phyloP scores from a whole-genome alignment of 2,113 vertebrate species.

The Neodon shergylaensis region DNA sequence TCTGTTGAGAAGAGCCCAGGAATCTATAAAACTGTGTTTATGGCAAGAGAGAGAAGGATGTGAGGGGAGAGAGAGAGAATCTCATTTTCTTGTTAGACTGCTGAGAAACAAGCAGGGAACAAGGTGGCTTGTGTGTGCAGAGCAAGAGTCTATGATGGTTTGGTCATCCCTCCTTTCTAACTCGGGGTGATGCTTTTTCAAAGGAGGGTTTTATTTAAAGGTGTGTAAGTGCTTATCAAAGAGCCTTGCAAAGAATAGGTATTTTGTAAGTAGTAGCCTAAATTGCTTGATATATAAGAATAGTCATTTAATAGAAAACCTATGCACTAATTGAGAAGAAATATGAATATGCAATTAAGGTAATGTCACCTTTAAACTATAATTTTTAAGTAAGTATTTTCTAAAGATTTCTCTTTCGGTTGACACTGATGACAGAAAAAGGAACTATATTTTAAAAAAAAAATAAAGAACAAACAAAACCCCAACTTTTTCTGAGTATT shows the following conservation, averaged over 20 bases:
- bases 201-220: conserved; percentile 25
- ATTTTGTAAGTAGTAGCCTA: neutral
- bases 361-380: neutral
- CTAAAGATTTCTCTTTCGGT: neutral
- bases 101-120: neutral
- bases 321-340: conserved; percentile 15
- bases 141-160: neutral
- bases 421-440: neutral
- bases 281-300: conserved; percentile 32
- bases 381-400: neutral
- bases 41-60: neutral
- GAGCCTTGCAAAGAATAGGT: neutral
- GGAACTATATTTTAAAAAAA: neutral
- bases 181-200: neutral
- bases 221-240: neutral
- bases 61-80: neutral
- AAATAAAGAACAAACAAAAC: neutral
- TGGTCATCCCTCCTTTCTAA: neutral
- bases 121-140: neutral
- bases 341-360: neutral
- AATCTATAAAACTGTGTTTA: conserved; percentile 61
- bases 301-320: conserved; percentile 5
- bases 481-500: neutral
- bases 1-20: conserved; percentile 65
- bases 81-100: neutral